phyloP scores from a whole-genome alignment of 2,888 invertebrate genomes.

The Gymnocheta viridis region DNA sequence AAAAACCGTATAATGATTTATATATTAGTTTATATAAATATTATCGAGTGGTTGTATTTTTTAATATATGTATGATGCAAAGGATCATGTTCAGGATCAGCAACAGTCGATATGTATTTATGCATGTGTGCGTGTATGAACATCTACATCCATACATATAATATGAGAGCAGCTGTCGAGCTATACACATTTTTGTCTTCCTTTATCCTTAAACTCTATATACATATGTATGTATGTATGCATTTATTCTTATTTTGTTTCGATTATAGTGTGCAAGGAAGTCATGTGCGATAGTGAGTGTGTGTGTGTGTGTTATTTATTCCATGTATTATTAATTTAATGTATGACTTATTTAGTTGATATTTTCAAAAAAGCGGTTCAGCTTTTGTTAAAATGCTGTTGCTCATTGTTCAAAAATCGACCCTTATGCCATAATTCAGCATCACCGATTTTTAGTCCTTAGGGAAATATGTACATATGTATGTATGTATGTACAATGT shows the following conservation, averaged over 20 bases:
- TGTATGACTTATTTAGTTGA: too few species aligned
- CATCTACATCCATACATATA: too few species aligned
- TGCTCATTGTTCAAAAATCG: not conserved
- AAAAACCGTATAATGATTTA: too few species aligned
- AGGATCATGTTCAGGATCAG: conserved; percentile 65
- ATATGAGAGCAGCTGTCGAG: conserved; percentile 49
- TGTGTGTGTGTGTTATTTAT: too few species aligned
- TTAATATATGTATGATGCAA: conserved; percentile 9
- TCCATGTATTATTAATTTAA: too few species aligned
- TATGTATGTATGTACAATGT: not conserved
- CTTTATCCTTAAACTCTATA: not conserved
- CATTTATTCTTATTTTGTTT: not conserved
- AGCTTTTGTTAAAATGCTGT: not conserved
- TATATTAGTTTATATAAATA: too few species aligned
- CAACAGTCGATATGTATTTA: conserved; percentile 59
- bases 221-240: not conserved
- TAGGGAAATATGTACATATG: conserved; percentile 7
- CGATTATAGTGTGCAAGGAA: too few species aligned
- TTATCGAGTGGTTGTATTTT: conserved; percentile 4
- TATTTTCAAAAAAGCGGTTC: not conserved
- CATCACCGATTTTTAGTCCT: not conserved
- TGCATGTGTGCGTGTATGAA: not conserved
- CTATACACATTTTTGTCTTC: not conserved
- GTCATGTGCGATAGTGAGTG: too few species aligned
- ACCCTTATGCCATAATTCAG: not conserved